A percentile compares a stretch with the other conserved stretches of the same genome.
Evolutionary conservation across 2,797 vertebrate species (phyloP).

Genomic region (Syncerus caffer): DNA sequence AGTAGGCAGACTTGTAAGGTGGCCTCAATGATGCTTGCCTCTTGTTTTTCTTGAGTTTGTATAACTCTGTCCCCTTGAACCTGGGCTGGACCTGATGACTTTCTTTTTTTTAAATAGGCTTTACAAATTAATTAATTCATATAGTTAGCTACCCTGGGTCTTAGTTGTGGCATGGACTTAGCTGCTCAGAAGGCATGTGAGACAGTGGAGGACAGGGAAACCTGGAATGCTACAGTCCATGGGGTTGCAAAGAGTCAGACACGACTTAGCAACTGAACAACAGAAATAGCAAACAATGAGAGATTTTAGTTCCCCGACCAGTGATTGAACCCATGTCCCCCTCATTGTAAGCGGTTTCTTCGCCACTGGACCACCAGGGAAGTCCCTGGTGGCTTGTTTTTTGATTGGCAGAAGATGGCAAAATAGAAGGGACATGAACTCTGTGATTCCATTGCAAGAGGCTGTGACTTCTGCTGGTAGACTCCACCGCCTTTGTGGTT

Average conservation of each 20-base stretch:
- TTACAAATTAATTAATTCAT: not conserved
- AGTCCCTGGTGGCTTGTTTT: not conserved
- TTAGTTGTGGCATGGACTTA: not conserved
- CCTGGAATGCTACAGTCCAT: not conserved
- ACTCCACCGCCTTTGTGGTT: not conserved
- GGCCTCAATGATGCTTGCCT: not conserved
- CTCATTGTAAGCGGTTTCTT: not conserved
- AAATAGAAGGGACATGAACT: not conserved
- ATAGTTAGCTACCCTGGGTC: not conserved
- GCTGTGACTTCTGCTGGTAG: not conserved
- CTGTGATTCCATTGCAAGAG: not conserved
- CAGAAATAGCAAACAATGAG: not conserved
- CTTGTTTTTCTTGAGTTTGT: not conserved
- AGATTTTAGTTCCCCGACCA: not conserved
- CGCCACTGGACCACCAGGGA: not conserved
- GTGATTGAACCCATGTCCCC: not conserved
- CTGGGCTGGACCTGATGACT: not conserved
- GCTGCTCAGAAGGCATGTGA: not conserved
- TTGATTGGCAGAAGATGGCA: not conserved
- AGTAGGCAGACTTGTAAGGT: not conserved
- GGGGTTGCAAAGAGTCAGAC: not conserved
- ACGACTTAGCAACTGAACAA: not conserved
- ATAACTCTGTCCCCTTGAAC: not conserved
- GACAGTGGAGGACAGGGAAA: not conserved
- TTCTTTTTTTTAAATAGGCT: not conserved